Conservation (phyloP, 2,888 invertebrate genomes). For the Celastrina argiolus region DNA sequence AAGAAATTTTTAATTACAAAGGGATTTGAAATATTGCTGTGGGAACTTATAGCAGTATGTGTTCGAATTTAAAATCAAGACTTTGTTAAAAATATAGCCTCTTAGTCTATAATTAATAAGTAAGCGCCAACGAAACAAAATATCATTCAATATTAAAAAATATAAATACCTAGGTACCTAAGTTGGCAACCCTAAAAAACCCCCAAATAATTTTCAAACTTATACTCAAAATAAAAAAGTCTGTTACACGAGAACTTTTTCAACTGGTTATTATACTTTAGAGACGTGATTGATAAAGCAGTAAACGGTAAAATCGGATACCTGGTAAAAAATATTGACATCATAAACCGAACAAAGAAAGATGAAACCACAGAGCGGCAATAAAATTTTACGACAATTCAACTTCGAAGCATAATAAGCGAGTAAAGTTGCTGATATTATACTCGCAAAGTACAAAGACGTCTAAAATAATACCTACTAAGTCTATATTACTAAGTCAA, state of each 20-base stretch:
- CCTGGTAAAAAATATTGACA: slow-evolving; percentile 13
- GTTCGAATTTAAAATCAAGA: no score
- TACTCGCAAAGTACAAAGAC: slow-evolving; percentile 5
- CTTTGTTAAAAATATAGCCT: neutral
- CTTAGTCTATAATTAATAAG: no score
- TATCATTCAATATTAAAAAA: neutral
- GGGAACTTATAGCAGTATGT: neutral
- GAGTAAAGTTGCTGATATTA: neutral
- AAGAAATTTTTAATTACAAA: neutral
- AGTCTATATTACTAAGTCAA: neutral
- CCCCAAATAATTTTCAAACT: neutral
- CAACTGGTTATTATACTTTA: neutral
- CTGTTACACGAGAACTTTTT: neutral
- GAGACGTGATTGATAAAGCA: slow-evolving; percentile 16
- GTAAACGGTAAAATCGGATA: slow-evolving; percentile 15
- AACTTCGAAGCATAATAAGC: neutral
- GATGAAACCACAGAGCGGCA: slow-evolving; percentile 8
- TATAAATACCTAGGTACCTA: no score
- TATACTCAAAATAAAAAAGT: neutral
- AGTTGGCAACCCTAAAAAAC: no score
- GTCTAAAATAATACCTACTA: neutral
- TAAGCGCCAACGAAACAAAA: no score
- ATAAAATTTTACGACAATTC: slow-evolving; percentile 15
- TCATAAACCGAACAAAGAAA: slow-evolving; percentile 14
- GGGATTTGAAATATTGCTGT: slow-evolving; percentile 5